Conservation (phyloP, 2,888 invertebrate genomes). For the Sceliomorpha sp. region DNA sequence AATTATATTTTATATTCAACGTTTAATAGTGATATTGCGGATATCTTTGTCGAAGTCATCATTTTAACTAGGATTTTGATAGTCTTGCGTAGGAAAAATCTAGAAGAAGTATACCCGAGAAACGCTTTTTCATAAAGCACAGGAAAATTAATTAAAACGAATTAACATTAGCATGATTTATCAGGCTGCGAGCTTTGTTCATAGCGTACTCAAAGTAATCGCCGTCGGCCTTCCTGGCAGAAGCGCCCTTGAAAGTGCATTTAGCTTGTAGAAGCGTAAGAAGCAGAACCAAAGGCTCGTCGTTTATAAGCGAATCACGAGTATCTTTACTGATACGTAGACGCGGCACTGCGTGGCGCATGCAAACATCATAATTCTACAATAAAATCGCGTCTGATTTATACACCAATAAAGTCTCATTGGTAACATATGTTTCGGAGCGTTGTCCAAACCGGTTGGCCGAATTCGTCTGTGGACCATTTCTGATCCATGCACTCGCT, state of each 20-base stretch:
- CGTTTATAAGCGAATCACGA: slow-evolving; percentile 31
- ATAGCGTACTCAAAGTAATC: slow-evolving; percentile 31
- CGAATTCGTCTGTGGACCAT: slow-evolving; percentile 42
- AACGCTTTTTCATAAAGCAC: not conserved
- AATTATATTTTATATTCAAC: too few relatives aligned
- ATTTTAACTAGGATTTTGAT: too few relatives aligned
- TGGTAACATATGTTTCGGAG: slow-evolving; percentile 72
- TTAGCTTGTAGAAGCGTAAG: slow-evolving; percentile 28
- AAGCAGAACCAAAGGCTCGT: slow-evolving; percentile 38
- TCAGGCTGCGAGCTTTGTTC: slow-evolving; percentile 34
- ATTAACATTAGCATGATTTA: slow-evolving; percentile 37
- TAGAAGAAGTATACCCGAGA: too few relatives aligned
- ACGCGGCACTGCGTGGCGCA: slow-evolving; percentile 28
- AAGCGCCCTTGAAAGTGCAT: slow-evolving; percentile 46
- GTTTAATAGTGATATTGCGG: too few relatives aligned
- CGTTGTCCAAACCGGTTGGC: slow-evolving; percentile 73
- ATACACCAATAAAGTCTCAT: slow-evolving; percentile 74
- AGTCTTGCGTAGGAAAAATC: too few relatives aligned
- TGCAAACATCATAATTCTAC: slow-evolving; percentile 71
- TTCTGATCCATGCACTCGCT: slow-evolving; percentile 68
- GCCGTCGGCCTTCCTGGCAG: slow-evolving; percentile 36
- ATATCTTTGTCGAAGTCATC: too few relatives aligned
- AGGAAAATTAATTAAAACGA: slow-evolving; percentile 49
- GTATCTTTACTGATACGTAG: slow-evolving; percentile 22
- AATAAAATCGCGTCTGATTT: slow-evolving; percentile 74